Conservation (phyloP, 2,113 vertebrate species). For the Paraplagusia blochii region DNA sequence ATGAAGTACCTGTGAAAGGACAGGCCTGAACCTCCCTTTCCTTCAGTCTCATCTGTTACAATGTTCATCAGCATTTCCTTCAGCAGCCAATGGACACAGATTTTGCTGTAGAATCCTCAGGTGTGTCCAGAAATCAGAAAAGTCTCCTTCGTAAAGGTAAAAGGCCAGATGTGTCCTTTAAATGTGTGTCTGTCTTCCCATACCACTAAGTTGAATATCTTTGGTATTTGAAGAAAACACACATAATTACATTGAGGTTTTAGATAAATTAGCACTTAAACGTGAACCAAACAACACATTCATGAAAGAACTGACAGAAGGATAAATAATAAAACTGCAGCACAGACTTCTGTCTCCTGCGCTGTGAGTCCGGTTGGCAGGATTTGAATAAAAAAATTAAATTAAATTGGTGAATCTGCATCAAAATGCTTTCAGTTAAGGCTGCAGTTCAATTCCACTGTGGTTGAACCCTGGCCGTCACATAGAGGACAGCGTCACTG, state of each 20-base stretch:
- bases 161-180: background rate
- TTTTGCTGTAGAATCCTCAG: no score
- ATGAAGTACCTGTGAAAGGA: no score
- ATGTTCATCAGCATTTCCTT: no score
- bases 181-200: background rate
- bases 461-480: conserved; percentile 7
- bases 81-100: no score
- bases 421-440: background rate
- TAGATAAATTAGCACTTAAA: background rate
- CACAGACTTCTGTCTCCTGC: conserved; percentile 3
- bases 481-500: background rate
- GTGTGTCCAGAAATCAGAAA: no score
- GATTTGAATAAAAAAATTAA: background rate
- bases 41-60: no score
- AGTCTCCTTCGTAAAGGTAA: no score
- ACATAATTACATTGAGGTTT: background rate
- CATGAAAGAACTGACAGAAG: no score
- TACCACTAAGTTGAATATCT: background rate
- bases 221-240: background rate
- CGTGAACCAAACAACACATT: no score
- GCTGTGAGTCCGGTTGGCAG: background rate
- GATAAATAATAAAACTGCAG: background rate
- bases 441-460: background rate
- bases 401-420: background rate
- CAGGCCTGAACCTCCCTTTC: no score